These are phyloP conservation scores for Muscina levida DNA, from an alignment of 2,888 invertebrate species.

Conservation along the genomic window DNA sequence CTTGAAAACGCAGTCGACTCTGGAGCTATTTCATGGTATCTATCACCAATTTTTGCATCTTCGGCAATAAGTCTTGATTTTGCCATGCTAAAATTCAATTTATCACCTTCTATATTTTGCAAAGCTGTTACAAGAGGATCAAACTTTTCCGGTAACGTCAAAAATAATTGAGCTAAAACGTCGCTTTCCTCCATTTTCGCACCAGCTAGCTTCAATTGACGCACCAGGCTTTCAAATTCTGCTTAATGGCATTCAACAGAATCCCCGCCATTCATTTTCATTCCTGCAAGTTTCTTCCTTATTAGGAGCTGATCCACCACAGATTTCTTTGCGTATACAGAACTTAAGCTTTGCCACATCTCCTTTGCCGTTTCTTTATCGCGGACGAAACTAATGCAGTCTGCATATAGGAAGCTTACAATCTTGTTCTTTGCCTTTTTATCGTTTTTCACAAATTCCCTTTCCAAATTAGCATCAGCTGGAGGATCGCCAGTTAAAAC, in stretches of 20 bases:
- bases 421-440: slow-evolving; percentile 23
- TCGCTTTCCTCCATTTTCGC: not conserved
- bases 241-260: not conserved
- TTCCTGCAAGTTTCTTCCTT: not conserved
- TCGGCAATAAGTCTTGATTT: slow-evolving; percentile 29
- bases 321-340: not conserved
- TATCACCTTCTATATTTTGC: slow-evolving; percentile 12
- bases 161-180: not conserved
- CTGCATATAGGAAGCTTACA: slow-evolving; percentile 19
- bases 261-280: not conserved
- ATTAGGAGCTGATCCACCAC: not conserved
- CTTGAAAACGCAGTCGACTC: not conserved
- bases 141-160: slow-evolving; percentile 27
- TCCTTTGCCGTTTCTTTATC: not conserved
- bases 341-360: not conserved
- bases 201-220: slow-evolving; percentile 12
- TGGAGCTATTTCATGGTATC: not conserved
- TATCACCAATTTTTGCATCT: slow-evolving; percentile 27
- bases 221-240: not conserved
- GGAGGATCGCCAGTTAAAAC: not conserved
- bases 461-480: not conserved
- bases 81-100: slow-evolving; percentile 14
- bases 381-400: slow-evolving; percentile 12
- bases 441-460: slow-evolving; percentile 13
- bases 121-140: slow-evolving; percentile 16